Conservation (phyloP, 2,113 vertebrate genomes). For the Pituophis catenifer region DNA sequence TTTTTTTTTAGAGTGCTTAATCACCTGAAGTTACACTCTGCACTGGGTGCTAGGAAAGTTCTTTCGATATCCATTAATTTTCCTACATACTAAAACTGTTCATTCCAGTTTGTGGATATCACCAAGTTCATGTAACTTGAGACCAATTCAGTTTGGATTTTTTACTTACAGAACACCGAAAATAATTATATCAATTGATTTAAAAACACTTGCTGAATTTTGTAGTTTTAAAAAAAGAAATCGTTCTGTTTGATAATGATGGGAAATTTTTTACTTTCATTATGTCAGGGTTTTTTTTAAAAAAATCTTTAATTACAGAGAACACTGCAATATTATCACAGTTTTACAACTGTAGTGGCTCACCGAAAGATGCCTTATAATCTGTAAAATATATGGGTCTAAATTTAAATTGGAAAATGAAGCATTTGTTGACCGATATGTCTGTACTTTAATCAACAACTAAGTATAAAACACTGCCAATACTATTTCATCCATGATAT, state of each 20-base stretch:
- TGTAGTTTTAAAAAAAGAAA: neutral
- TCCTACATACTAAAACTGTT: neutral
- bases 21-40: neutral
- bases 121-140: neutral
- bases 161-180: neutral
- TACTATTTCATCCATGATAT: neutral
- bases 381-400: neutral
- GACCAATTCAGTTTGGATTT: neutral
- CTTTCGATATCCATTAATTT: neutral
- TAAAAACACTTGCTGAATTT: neutral
- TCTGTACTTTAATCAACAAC: neutral
- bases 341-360: neutral
- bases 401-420: neutral
- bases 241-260: neutral
- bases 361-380: neutral
- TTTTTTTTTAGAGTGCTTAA: neutral
- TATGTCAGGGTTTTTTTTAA: neutral
- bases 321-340: neutral
- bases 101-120: neutral
- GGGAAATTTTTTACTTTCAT: neutral
- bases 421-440: neutral
- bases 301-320: neutral
- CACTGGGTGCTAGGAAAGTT: neutral
- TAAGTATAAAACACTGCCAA: neutral
- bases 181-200: neutral